Base-by-base conservation (phyloP, 2,113 vertebrate genomes). In the Protobothrops flavoviridis region DNA sequence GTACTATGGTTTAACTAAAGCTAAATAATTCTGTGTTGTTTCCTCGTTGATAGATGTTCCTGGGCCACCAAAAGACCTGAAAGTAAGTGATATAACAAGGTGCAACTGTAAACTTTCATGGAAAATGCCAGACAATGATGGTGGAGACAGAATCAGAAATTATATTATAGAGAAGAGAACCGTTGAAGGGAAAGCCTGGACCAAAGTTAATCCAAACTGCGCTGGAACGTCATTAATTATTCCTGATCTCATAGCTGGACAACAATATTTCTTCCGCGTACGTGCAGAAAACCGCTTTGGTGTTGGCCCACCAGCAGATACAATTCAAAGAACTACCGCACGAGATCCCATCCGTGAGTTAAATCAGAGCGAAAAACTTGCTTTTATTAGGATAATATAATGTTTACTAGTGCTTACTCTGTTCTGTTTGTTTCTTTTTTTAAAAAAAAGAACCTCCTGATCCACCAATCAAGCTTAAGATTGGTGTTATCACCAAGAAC, bases 81-180 rank as follows among this genome's bases (percentile, higher is more conserved):
- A 99, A 98, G 98, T 99, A 86, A 99, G 98, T 91, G 99, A 99
- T 85, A 97, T 99, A 90, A 99, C 99, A 39, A 98, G 99, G 91
- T 98, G 99, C 53, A 99, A 98, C 85, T 99, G 99, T 95, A 98
- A 98, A 97, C 98, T 99, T 94, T 97, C 98, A 85, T 99, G 99
- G 99, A 99, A 99, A 96, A 98, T 99, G 95, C 99, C 99, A 92
- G 98, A 98, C 29, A 98, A 98, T 87, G 99, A 99, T 57, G 99
- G 99, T 93, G 99, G 99, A 95, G 98, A 99, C 61, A 98, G 98
- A 95, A 98, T 99, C 94, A 99, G 98, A 97, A 99, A 99, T 96
- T 99, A 99, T 95, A 99, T 98, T 91, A 98, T 99, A 33, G 99
- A 99, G 97, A 99, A 99, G 97, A 99, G 98, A 96, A 98, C 98